phyloP scores from a whole-genome alignment of 2,797 vertebrate genomes.

The Sebastes kiyomatsui region DNA sequence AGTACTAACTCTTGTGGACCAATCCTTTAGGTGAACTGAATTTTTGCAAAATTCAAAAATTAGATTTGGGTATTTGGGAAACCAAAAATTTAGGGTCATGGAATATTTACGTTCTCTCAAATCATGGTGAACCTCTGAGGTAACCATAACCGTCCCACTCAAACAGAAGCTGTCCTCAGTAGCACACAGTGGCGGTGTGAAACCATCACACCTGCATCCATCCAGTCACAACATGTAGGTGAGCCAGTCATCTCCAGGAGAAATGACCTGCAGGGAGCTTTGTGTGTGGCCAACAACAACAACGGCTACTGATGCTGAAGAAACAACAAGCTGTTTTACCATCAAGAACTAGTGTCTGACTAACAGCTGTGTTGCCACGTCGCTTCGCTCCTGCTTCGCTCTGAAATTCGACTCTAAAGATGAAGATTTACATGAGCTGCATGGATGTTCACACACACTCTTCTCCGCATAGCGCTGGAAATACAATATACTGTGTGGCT shows the following conservation, averaged over 20 bases:
- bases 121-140: neutral
- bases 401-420: constrained; percentile 1
- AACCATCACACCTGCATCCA: constrained; percentile 61
- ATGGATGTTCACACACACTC: neutral
- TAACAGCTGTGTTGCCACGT: constrained; percentile 35
- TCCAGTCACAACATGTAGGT: constrained; percentile 66
- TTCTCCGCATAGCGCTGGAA: neutral
- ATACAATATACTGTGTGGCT: constrained; percentile 16
- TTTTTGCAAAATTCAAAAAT: neutral
- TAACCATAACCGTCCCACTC: neutral
- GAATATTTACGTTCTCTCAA: neutral
- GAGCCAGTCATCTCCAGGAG: constrained; percentile 33
- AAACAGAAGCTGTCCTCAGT: constrained; percentile 23
- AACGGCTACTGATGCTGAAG: constrained; percentile 6
- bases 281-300: constrained; percentile 73
- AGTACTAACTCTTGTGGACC: neutral
- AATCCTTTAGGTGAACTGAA: neutral
- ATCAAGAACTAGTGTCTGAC: neutral
- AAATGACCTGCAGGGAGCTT: constrained; percentile 55
- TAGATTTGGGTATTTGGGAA: neutral
- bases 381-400: neutral
- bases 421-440: neutral
- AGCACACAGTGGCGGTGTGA: constrained; percentile 34
- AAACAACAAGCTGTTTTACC: constrained; percentile 50
- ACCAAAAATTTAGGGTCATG: neutral